phyloP scores from a whole-genome alignment of 92 coral and sea anemone genomes.

The Isaurus tuberculatus region DNA sequence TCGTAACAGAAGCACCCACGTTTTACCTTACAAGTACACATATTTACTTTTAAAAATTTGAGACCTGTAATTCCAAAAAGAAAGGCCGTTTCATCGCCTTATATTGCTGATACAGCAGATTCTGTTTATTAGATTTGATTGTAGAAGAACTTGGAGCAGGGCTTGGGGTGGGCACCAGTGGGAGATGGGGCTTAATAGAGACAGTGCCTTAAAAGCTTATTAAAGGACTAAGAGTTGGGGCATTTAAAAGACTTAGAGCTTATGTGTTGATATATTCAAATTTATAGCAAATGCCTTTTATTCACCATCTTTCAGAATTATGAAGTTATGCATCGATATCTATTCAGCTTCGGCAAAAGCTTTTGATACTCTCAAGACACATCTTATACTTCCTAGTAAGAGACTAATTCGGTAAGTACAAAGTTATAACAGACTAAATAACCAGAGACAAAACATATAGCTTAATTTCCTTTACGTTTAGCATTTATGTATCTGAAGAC shows the following conservation, averaged over 20 bases:
- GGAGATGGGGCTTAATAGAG: background rate
- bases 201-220: background rate
- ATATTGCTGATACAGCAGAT: background rate
- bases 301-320: slow-evolving; percentile 40
- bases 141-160: background rate
- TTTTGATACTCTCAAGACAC: slow-evolving; percentile 47
- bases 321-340: slow-evolving; percentile 54
- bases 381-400: slow-evolving; percentile 63
- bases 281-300: background rate
- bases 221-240: background rate
- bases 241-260: background rate
- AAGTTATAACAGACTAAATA: background rate
- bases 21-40: background rate
- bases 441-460: background rate
- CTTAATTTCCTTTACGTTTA: background rate
- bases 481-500: background rate
- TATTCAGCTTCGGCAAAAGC: slow-evolving; percentile 59
- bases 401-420: slow-evolving; percentile 54
- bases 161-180: background rate
- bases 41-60: background rate
- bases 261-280: background rate
- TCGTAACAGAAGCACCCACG: background rate
- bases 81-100: background rate
- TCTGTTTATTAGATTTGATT: background rate
- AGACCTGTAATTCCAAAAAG: background rate